These are phyloP conservation scores for Nomada goodeniana DNA, from an alignment of 2,888 invertebrate species.

Conservation along the genomic window DNA sequence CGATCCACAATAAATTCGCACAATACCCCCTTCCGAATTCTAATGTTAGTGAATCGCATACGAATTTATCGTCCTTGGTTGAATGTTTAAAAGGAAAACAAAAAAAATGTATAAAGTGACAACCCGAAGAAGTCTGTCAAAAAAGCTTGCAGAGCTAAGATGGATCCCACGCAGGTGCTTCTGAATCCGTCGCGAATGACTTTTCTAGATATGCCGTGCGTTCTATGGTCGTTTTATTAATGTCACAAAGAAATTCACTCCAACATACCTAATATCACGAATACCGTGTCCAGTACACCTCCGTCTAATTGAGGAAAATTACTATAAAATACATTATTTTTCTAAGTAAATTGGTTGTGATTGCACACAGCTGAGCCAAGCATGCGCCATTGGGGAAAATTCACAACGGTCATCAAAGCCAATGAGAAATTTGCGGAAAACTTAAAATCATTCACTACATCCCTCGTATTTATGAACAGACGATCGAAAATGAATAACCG, in stretches of 20 bases:
- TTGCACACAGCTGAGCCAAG: constrained; percentile 82
- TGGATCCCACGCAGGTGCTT: constrained; percentile 78
- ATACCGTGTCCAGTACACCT: constrained; percentile 75
- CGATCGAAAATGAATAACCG: not conserved
- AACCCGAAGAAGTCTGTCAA: constrained; percentile 67
- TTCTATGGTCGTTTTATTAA: constrained; percentile 38
- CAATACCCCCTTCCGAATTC: constrained; percentile 1
- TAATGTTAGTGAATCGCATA: not conserved
- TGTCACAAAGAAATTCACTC: constrained; percentile 37
- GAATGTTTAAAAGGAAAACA: constrained; percentile 4
- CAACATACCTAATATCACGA: constrained; percentile 74
- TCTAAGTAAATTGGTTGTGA: constrained; percentile 70
- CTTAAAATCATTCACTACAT: constrained; percentile 36
- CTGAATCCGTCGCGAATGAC: constrained; percentile 73
- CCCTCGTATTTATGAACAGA: constrained; percentile 5
- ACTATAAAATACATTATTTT: constrained; percentile 76
- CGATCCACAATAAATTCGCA: constrained; percentile 22
- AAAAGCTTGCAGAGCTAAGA: constrained; percentile 63
- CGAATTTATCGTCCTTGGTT: constrained; percentile 17
- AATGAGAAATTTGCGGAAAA: constrained; percentile 54
- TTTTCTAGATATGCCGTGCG: constrained; percentile 41
- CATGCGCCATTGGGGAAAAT: constrained; percentile 81
- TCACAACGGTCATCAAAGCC: constrained; percentile 72
- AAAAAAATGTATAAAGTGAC: constrained; percentile 30
- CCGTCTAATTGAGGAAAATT: constrained; percentile 74